A percentile compares a stretch with the other conserved stretches of the same genome.
Conservation (phyloP, 2,797 vertebrate species). For the Passerculus sandwichensis region DNA sequence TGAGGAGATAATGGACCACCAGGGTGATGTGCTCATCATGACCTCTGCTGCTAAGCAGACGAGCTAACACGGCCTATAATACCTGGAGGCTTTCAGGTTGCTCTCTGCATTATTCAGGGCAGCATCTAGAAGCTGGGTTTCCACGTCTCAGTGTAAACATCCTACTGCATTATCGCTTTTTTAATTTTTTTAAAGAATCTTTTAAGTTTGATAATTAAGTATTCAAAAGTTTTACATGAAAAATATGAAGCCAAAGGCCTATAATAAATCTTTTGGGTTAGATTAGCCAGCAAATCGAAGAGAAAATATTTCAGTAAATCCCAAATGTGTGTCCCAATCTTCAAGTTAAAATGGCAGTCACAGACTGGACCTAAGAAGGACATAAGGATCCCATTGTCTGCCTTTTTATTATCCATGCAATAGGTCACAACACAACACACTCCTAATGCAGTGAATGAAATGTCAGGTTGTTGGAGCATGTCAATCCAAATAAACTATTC, state of each 20-base stretch:
- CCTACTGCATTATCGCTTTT: neutral
- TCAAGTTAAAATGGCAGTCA: neutral
- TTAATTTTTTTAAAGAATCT: neutral
- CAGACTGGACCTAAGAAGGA: neutral
- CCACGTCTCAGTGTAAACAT: neutral
- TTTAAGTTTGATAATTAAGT: neutral
- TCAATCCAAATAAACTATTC: neutral
- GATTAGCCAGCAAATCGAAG: neutral
- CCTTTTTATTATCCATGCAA: neutral
- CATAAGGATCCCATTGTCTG: neutral
- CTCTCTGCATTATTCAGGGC: neutral
- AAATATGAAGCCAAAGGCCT: neutral
- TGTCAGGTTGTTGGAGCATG: neutral
- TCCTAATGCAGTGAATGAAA: neutral
- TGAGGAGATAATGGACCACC: conserved; percentile 51
- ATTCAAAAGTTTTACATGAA: neutral
- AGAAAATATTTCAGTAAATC: neutral
- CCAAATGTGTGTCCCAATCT: neutral
- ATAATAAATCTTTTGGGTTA: neutral
- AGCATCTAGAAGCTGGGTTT: neutral
- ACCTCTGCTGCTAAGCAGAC: conserved; percentile 59
- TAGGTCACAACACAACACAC: neutral
- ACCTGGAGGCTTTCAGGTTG: conserved; percentile 24
- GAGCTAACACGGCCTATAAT: neutral
- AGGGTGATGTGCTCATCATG: conserved; percentile 39